These are phyloP conservation scores for Caenorhabditis becei DNA, from an alignment of 2,888 invertebrate species.

Conservation along the genomic window DNA sequence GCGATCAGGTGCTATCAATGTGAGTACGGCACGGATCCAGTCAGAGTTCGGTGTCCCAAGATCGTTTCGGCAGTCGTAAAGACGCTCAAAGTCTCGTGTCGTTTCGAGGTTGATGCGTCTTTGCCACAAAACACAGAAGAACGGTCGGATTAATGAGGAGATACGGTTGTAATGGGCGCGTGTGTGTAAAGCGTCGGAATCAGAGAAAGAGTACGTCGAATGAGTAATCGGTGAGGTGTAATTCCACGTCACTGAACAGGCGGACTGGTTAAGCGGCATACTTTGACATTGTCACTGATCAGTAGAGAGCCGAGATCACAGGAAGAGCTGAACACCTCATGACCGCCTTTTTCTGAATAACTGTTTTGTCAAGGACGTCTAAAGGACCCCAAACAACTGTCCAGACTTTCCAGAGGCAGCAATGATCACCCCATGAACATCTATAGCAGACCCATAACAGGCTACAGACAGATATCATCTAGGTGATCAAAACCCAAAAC, in stretches of 20 bases:
- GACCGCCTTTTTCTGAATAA: no score
- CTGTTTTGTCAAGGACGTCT: no score
- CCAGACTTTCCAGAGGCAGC: no score
- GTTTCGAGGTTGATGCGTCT: slow-evolving; percentile 44
- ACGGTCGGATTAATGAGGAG: slow-evolving; percentile 21
- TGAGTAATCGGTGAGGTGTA: slow-evolving; percentile 40
- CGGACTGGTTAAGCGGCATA: slow-evolving; percentile 7
- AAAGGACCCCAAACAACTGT: no score
- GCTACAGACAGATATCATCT: slow-evolving; percentile 7
- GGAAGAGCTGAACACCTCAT: no score
- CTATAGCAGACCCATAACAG: background rate
- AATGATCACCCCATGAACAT: no score
- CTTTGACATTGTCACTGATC: no score
- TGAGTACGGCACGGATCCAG: slow-evolving; percentile 36
- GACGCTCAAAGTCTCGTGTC: slow-evolving; percentile 32
- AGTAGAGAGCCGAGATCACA: no score
- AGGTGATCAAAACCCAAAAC: slow-evolving; percentile 15
- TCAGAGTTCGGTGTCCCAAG: slow-evolving; percentile 25
- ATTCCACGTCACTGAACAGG: slow-evolving; percentile 26
- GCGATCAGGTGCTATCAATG: slow-evolving; percentile 72
- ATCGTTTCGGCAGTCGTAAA: slow-evolving; percentile 39
- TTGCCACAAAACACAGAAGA: slow-evolving; percentile 39
- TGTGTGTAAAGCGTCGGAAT: slow-evolving; percentile 26
- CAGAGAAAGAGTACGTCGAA: slow-evolving; percentile 1
- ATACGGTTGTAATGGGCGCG: slow-evolving; percentile 37